Evolutionary conservation across 2,888 invertebrate genomes (phyloP), one percentile per base, ranked within the genome.

Genomic region (Lasioglossum zephyrum): DNA sequence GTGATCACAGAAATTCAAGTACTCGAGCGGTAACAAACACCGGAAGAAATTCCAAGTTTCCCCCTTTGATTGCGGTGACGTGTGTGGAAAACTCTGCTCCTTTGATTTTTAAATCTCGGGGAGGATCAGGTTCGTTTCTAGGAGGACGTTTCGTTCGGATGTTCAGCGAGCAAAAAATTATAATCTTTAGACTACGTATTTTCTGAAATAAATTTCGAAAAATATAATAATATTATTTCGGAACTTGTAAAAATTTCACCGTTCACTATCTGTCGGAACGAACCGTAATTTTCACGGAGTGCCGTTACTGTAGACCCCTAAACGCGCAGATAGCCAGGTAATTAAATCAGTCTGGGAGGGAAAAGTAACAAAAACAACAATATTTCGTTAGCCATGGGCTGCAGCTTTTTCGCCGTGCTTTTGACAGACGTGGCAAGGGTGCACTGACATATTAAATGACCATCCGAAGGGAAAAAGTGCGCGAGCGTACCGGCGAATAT

Each of bases 371-470:
- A 70, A 70, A 77, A 77, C 53, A 44, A 49, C 41, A 44, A 81
- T 47, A 76, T 76, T 75, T 70, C 39, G 53, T 70, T 75, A 47
- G 70, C 44, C 31, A 77, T 4, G 53, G 41, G 49, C 4, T 49
- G 70, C 13, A 70, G 18, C 41, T 77, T 77, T 70, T 77, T 47
- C 76, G 39, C 39, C 41, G 70, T 36, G 53, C 70, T 69, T 77
- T 77, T 77, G 77, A 77, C 70, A 70, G 77, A 77, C 77, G 77
- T 26, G 36, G 36, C 66, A 39, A 49, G 77, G 77, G 77, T 8
- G 39, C 77, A 69, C 66, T 49, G 77, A 77, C 69, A 49, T n/a
- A 31, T 60, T 69, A 49, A 75, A 49, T 47, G 66, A 66, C 63
- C 49, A 69, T 69, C 36, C 66, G 49, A 53, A 69, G 49, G 9